These are phyloP conservation scores for Tinamus major DNA, from an alignment of 2,797 vertebrate species.

Conservation along the genomic window DNA sequence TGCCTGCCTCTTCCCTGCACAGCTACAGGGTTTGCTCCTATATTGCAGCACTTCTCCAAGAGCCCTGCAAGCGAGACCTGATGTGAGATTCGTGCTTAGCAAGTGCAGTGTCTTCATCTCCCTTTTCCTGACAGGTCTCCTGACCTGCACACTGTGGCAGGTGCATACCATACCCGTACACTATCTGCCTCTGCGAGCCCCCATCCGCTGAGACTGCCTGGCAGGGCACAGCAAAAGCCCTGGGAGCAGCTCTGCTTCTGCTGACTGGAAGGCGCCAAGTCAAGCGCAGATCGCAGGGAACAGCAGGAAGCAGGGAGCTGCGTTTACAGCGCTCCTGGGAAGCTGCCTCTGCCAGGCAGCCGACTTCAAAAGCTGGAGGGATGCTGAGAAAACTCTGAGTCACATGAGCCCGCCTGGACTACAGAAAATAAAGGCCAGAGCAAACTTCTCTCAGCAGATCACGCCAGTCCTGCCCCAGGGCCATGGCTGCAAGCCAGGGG, in stretches of 20 bases:
- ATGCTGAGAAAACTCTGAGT: slow-evolving; percentile 29
- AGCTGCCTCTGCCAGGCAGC: slow-evolving; percentile 43
- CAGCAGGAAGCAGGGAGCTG: slow-evolving; percentile 13
- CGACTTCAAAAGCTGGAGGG: slow-evolving; percentile 41
- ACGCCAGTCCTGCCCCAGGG: neutral
- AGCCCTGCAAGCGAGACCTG: neutral
- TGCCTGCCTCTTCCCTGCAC: neutral
- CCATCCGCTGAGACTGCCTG: neutral
- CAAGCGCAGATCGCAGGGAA: neutral
- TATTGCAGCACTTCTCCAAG: neutral
- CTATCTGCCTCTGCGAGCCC: neutral
- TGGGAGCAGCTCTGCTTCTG: neutral
- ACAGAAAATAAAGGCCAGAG: slow-evolving; percentile 47
- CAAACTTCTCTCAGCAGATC: slow-evolving; percentile 33
- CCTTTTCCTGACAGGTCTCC: neutral
- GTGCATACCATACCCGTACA: neutral
- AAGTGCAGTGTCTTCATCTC: neutral
- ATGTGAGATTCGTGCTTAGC: neutral
- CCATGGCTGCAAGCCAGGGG: neutral
- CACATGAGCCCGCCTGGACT: slow-evolving; percentile 39
- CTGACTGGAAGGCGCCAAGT: neutral
- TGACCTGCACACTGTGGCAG: neutral
- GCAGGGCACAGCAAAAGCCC: slow-evolving; percentile 30
- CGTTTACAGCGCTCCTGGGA: slow-evolving; percentile 46
- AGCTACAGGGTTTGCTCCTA: neutral